phyloP scores from a whole-genome alignment of 2,113 vertebrate species.

The Fulmarus glacialis region DNA sequence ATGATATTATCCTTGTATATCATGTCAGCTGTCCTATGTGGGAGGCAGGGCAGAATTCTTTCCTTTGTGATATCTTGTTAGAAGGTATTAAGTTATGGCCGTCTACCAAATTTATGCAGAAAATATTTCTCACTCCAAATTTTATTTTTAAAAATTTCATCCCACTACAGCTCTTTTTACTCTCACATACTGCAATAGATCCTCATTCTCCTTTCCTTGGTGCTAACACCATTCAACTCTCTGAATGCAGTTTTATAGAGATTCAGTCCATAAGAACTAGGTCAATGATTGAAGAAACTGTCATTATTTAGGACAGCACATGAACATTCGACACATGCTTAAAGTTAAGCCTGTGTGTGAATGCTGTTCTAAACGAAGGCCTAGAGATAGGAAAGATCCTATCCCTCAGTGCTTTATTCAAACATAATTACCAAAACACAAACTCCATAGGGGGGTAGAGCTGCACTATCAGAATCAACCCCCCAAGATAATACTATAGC shows the following conservation, averaged over 20 bases:
- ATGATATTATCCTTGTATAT: neutral
- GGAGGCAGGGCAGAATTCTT: neutral
- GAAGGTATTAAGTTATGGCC: neutral
- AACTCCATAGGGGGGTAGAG: rapidly evolving
- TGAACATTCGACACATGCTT: neutral
- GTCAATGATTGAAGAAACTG: neutral
- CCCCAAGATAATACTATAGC: neutral
- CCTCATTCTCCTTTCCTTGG: neutral
- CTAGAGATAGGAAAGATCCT: neutral
- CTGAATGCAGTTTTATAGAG: neutral
- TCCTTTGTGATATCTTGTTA: neutral
- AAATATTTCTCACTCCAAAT: neutral
- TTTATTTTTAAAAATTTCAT: neutral
- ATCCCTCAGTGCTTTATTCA: neutral
- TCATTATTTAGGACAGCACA: neutral
- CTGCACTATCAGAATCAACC: neutral
- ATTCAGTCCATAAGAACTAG: neutral
- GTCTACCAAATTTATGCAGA: neutral
- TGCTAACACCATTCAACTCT: neutral
- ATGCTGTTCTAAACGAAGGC: neutral
- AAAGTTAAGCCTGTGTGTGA: neutral
- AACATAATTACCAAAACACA: neutral
- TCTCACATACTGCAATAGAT: neutral
- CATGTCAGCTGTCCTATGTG: rapidly evolving
- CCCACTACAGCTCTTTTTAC: neutral